A percentile compares a stretch with the other conserved stretches of the same genome.
Conservation (phyloP, 2,797 vertebrate genomes). For the Zenarchopterus dispar region DNA sequence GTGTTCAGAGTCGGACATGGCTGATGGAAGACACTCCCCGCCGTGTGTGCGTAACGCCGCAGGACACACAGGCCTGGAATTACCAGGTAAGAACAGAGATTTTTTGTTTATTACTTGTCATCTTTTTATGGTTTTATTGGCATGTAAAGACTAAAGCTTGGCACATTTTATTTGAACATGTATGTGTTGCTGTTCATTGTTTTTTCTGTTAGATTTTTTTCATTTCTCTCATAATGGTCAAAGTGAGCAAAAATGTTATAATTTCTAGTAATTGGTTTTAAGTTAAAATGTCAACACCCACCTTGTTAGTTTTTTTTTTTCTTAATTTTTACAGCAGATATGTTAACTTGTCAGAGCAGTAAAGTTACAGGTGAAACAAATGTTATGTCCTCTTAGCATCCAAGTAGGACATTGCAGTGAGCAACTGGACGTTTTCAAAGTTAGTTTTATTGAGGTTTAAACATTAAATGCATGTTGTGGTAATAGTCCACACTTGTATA, state of each 20-base stretch:
- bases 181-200: constrained; percentile 11
- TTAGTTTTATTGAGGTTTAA: neutral
- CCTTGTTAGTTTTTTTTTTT: too few relatives aligned
- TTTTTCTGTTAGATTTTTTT: constrained; percentile 5
- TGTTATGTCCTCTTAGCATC: neutral
- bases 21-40: constrained; percentile 94
- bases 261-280: neutral
- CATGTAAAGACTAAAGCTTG: neutral
- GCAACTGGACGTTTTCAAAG: neutral
- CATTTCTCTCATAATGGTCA: neutral
- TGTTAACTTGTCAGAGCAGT: constrained; percentile 7
- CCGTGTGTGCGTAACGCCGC: constrained; percentile 92
- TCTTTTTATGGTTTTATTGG: constrained; percentile 6
- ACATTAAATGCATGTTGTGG: too few relatives aligned
- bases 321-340: constrained; percentile 4
- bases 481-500: too few relatives aligned
- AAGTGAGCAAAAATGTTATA: neutral
- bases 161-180: neutral
- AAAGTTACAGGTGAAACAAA: neutral
- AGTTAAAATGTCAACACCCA: too few relatives aligned
- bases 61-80: constrained; percentile 92
- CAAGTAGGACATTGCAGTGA: neutral
- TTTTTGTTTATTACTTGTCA: neutral
- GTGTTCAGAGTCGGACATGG: constrained; percentile 97
- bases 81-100: constrained; percentile 88